Evolutionary conservation across 2,888 invertebrate species (phyloP).

Genomic region (Drosophila gaucha): DNA sequence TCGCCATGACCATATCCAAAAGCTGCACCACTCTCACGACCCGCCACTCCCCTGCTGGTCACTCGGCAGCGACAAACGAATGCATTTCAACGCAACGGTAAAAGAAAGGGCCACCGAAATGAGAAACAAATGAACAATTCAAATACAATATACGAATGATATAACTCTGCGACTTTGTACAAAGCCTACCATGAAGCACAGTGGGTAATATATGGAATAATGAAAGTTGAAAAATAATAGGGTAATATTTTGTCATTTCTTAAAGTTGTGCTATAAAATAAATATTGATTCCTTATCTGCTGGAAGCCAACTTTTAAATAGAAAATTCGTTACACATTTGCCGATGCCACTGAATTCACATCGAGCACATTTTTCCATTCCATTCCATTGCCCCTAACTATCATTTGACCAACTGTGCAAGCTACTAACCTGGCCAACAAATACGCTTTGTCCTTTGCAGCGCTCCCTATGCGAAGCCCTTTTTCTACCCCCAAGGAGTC

Average conservation of each 20-base stretch:
- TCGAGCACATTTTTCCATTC: constrained; percentile 12
- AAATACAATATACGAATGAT: constrained; percentile 35
- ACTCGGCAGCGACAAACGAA: constrained; percentile 45
- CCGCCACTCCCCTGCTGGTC: background rate
- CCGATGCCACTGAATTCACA: constrained; percentile 14
- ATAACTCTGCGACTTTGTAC: constrained; percentile 20
- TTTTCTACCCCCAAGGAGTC: constrained; percentile 2
- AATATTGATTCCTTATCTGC: too few species aligned
- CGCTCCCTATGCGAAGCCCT: background rate
- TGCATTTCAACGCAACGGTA: constrained; percentile 64
- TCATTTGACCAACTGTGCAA: constrained; percentile 26
- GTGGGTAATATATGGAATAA: constrained; percentile 4
- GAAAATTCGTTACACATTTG: too few species aligned
- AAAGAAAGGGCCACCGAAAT: constrained; percentile 36
- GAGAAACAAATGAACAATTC: constrained; percentile 60
- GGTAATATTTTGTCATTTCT: too few species aligned
- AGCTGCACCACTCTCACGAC: constrained; percentile 28
- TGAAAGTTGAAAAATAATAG: too few species aligned
- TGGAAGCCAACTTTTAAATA: too few species aligned
- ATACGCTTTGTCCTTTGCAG: constrained; percentile 4
- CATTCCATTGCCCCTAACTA: constrained; percentile 22
- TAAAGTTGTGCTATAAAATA: too few species aligned
- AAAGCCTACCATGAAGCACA: constrained; percentile 24
- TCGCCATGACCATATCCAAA: constrained; percentile 66
- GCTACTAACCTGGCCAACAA: constrained; percentile 26